Evolutionary conservation across 1,140 invertebrate species (phyloP).

Genomic region (Drosophila funebris): DNA sequence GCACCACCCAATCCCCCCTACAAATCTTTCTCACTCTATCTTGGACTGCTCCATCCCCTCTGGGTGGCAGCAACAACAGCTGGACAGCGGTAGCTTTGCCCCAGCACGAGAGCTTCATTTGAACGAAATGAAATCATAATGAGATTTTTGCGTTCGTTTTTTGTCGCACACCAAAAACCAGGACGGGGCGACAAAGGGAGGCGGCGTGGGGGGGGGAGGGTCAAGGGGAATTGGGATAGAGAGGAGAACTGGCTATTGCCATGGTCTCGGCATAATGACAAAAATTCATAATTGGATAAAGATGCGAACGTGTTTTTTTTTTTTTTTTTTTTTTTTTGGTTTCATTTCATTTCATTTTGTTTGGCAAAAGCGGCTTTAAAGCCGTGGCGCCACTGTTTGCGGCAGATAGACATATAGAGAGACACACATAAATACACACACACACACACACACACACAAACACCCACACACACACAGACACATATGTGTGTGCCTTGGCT

Average conservation of each 20-base stretch:
- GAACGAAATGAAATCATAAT: conserved; percentile 83
- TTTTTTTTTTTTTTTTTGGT: conserved; percentile 6
- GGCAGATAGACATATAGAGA: neutral
- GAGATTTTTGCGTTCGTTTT: conserved; percentile 81
- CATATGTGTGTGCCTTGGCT: conserved; percentile 50
- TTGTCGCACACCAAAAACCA: conserved; percentile 34
- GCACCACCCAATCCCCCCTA: conserved; percentile 4
- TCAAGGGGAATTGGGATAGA: conserved; percentile 1
- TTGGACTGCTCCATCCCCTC: conserved; percentile 15
- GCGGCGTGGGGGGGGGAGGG: neutral
- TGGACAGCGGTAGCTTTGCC: conserved; percentile 36
- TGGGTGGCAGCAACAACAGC: conserved; percentile 8
- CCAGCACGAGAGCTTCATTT: conserved; percentile 76
- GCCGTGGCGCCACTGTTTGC: neutral
- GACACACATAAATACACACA: too few relatives aligned
- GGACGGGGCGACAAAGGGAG: neutral
- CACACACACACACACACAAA: conserved; percentile 1
- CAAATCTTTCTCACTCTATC: too few relatives aligned
- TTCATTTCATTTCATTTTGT: neutral
- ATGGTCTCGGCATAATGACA: conserved; percentile 72
- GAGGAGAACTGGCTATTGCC: conserved; percentile 50
- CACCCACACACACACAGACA: conserved; percentile 1
- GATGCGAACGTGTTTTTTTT: conserved; percentile 61
- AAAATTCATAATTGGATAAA: conserved; percentile 83
- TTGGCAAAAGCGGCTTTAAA: conserved; percentile 14